Base-by-base conservation (phyloP, 2,797 vertebrate species). In the Enteromius paludinosus region DNA sequence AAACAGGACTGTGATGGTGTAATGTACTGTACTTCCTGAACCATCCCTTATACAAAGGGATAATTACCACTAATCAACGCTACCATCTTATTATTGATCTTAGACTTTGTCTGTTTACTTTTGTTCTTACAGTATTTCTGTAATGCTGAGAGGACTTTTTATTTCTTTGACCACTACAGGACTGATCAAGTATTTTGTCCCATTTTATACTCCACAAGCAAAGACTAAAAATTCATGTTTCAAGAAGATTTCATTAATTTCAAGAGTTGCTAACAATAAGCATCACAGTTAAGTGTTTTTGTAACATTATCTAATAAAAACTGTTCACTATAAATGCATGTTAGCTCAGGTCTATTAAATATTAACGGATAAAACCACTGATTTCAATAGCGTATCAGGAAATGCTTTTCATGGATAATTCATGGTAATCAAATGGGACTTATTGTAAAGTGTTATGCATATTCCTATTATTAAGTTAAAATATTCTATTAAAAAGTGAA, bases 61-160 rank as follows among this genome's bases (percentile, higher is more conserved):
- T 85, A 59, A 79, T 62, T 71, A 84, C 89, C 87, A 68, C 83
- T 23, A 23, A 64, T 83, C 87, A 90, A 89, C 87, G 68, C 69
- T 56, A 54, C 8, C 45, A 61, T 89, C 74, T 88, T 81, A 23
- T 54, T 30, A 65, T 62, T 70, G 78, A 86, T 41, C 73, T 88
- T 85, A 74, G 82, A 78, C 85, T 66, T 64, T 15, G 15, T 87
- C 72, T 12, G 20, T 66, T 47, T 78, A 33, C n/a, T 41, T 49
- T 20, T 8, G 3, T 61, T 76, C 0, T 47, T n/a, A 41, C 10
- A 41, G 41, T 41, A 25, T 30, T n/a, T 41, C 23, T 41, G 7
- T 56, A 71, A 70, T 11, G 15, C 59, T 54, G 28, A 41, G 20
- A 38, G 38, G 7, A 56, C 38, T 73, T 78, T 73, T 69, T 35